Conservation (phyloP, 2,888 invertebrate species). For the Drosophila greeni region DNA sequence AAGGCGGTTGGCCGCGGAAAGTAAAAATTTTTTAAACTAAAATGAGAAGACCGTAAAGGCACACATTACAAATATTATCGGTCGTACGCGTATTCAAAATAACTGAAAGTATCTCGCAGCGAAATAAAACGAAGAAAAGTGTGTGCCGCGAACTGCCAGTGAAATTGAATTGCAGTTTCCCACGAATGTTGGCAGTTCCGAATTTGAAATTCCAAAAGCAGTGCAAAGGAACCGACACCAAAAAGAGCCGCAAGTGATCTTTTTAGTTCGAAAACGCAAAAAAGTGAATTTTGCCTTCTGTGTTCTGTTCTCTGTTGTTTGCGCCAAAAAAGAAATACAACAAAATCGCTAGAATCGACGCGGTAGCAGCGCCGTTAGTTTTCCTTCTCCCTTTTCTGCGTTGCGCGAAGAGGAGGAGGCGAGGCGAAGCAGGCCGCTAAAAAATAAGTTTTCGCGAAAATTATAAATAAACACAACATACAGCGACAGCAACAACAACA, state of each 20-base stretch:
- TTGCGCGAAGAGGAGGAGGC: conserved; percentile 20
- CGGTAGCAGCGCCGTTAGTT: conserved; percentile 14
- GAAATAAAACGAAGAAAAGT: conserved; percentile 13
- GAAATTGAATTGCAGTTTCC: conserved; percentile 12
- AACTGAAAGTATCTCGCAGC: conserved; percentile 1
- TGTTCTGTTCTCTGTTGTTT: conserved; percentile 10
- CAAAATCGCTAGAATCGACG: conserved; percentile 2
- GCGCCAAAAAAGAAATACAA: conserved; percentile 8
- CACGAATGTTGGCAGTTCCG: conserved; percentile 26
- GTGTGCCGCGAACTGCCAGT: conserved; percentile 31
- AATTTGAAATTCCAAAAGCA: conserved; percentile 6
- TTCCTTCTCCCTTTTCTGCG: conserved; percentile 23
- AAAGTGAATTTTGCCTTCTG: conserved; percentile 7
- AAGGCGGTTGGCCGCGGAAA: background rate
- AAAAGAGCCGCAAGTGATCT: conserved; percentile 16
- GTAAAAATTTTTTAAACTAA: background rate
- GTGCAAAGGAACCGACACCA: conserved; percentile 15
- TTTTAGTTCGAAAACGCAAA: conserved; percentile 8
- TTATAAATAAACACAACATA: conserved; percentile 43
- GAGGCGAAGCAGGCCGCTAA: conserved; percentile 11
- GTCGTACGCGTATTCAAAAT: background rate
- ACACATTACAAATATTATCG: background rate
- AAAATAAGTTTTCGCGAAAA: conserved; percentile 21
- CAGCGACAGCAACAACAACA: conserved; percentile 33
- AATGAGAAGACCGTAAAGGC: background rate